Percentiles rank a stretch among this genome's conserved stretches.
phyloP scores from a whole-genome alignment of 2,797 vertebrate species.

The Gymnoscopelus microlampas region DNA sequence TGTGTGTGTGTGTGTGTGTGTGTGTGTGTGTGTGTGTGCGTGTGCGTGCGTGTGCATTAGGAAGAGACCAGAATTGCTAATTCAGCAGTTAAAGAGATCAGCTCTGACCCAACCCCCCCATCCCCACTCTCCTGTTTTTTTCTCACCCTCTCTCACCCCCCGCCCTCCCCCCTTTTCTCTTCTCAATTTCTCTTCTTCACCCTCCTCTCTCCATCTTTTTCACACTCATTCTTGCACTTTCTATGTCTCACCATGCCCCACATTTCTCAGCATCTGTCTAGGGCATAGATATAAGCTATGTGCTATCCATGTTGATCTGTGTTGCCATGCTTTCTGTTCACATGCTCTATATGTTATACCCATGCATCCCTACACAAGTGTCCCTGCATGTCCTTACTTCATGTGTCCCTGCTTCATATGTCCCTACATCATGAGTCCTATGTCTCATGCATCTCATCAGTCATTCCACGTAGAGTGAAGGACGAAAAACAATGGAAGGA shows the following conservation, averaged over 20 bases:
- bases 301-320: constrained; percentile 40
- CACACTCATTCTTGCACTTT: constrained; percentile 20
- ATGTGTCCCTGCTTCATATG: constrained; percentile 42
- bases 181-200: not conserved
- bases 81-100: constrained; percentile 70
- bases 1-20: constrained; percentile 35
- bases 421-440: constrained; percentile 51
- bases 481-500: constrained; percentile 56
- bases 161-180: not conserved
- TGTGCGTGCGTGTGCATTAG: constrained; percentile 8
- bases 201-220: constrained; percentile 33
- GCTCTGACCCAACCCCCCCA: not conserved
- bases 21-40: constrained; percentile 20
- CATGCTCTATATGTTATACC: too few species aligned
- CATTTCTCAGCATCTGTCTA: constrained; percentile 28
- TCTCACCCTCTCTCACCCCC: not conserved
- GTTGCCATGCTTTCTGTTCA: constrained; percentile 31
- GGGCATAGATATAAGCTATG: not conserved
- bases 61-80: constrained; percentile 51
- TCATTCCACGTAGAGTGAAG: constrained; percentile 66
- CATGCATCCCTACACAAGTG: too few species aligned
- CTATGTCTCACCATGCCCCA: constrained; percentile 41
- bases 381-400: not conserved
- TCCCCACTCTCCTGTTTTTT: not conserved
- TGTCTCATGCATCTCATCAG: constrained; percentile 66